Evolutionary conservation across 2,113 vertebrate species (phyloP).

Genomic region (Mystacornis crossleyi): DNA sequence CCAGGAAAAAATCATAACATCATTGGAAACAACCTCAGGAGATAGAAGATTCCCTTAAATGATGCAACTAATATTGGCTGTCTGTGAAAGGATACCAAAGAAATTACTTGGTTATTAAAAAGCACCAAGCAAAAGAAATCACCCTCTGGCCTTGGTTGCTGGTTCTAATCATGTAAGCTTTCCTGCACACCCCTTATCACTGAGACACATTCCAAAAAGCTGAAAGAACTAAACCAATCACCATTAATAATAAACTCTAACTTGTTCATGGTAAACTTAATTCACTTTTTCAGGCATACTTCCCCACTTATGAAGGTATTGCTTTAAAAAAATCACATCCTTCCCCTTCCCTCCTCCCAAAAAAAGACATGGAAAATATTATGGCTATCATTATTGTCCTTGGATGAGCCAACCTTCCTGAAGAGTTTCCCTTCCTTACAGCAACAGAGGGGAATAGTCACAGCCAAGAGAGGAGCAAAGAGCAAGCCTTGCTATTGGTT

Average conservation of each 20-base stretch:
- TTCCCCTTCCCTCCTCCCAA: neutral
- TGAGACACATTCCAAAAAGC: neutral
- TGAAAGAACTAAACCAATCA: constrained; percentile 6
- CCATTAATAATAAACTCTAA: neutral
- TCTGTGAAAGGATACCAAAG: neutral
- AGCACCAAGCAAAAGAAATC: neutral
- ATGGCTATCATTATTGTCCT: neutral
- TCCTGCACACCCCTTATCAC: neutral
- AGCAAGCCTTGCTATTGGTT: neutral
- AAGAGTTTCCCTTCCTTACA: neutral
- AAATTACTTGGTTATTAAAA: constrained; percentile 32
- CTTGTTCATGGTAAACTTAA: neutral
- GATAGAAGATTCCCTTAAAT: neutral
- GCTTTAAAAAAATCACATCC: neutral
- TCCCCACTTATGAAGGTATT: neutral
- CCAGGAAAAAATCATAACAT: neutral
- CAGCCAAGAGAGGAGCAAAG: neutral
- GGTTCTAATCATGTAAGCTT: neutral
- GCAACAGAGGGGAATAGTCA: neutral
- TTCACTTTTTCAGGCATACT: neutral
- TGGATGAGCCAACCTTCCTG: neutral
- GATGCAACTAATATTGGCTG: neutral
- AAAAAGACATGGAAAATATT: neutral
- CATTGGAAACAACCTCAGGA: neutral
- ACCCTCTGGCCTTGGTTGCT: neutral